Base-by-base conservation (phyloP, 1,140 invertebrate species). In the Drosophila bipectinata region DNA sequence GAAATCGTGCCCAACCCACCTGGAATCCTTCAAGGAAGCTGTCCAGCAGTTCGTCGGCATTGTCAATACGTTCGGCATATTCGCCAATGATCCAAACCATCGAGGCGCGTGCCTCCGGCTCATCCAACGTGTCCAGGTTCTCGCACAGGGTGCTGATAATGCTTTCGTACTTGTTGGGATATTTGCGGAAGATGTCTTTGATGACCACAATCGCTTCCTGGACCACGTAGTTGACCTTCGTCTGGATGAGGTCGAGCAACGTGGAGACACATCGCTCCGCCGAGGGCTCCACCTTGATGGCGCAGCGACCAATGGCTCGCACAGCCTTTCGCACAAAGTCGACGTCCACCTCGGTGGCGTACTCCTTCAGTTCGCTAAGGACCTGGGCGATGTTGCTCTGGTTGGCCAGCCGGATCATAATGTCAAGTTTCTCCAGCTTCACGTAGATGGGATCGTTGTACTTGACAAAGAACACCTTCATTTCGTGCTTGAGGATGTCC, bases 11-110 rank as follows among this genome's bases (percentile, higher is more conserved):
- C 7, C 4, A 9, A 58, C 64, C n/a, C 12, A 73, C 71, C 71
- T 99, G 98, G 93, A 99, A 99, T n/a, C 98, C 98, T 93, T 99
- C 99, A 1, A 99, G 93, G 93, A 99, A 99, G 81, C 97, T 98
- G 91, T 99, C 99, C 3, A 99, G 93, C 10, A 99, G 93, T 92
- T 99, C 99, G 91, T 99, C 99, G 9, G 99, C 99, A 92, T 99
- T 99, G 92, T 99, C 99, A 82, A 99, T 99, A 76, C 99, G 94
- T 90, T 99, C 99, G 0, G 99, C 99, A 92, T 99, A 99, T 92
- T 98, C 97, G 74, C 98, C 99, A 92, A 99, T 99, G 73, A 99
- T 99, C 99, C 99, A 99, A 73, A 99, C 99, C 99, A 99, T 99
- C 0, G 98, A 99, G 9, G 98, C 99, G 82, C 99, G 94, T 0